Conservation (phyloP, 2,113 vertebrate genomes). For the Engystomops pustulosus region DNA sequence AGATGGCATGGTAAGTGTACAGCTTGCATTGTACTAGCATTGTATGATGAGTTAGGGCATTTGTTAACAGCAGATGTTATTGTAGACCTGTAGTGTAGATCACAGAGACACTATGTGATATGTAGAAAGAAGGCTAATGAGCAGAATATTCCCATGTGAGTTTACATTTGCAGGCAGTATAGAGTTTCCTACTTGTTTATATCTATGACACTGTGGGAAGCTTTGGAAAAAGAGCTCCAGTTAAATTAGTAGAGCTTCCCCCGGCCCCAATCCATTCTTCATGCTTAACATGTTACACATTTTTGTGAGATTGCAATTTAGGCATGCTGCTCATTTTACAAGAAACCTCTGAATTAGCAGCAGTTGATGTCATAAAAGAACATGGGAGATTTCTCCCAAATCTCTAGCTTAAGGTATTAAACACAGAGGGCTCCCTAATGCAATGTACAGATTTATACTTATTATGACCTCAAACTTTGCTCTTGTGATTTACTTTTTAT, state of each 20-base stretch:
- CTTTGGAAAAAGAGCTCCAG: slow-evolving; percentile 79
- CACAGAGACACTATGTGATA: not conserved
- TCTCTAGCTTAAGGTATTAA: slow-evolving; percentile 5
- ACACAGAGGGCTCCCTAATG: not conserved
- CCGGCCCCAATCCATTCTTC: slow-evolving; percentile 81
- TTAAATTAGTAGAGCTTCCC: slow-evolving; percentile 81
- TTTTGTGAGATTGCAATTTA: slow-evolving; percentile 65
- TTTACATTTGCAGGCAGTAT: not conserved
- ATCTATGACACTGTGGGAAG: slow-evolving; percentile 78
- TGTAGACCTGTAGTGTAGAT: slow-evolving; percentile 1
- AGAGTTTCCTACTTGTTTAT: slow-evolving; percentile 25
- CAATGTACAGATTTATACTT: not conserved
- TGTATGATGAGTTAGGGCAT: too few species aligned
- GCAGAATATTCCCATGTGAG: slow-evolving; percentile 31
- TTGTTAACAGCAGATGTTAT: not conserved
- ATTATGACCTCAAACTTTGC: not conserved
- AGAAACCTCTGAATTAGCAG: slow-evolving; percentile 22
- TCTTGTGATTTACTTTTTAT: slow-evolving; percentile 56
- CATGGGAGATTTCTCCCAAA: slow-evolving; percentile 9
- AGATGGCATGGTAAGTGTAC: slow-evolving; percentile 86
- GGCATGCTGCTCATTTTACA: slow-evolving; percentile 41
- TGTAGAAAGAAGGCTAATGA: not conserved
- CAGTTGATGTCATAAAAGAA: slow-evolving; percentile 58
- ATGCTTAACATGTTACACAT: slow-evolving; percentile 71
- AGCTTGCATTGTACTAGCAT: not conserved